phyloP scores from a whole-genome alignment of 2,797 vertebrate genomes.

The Leptatherina wallacei region DNA sequence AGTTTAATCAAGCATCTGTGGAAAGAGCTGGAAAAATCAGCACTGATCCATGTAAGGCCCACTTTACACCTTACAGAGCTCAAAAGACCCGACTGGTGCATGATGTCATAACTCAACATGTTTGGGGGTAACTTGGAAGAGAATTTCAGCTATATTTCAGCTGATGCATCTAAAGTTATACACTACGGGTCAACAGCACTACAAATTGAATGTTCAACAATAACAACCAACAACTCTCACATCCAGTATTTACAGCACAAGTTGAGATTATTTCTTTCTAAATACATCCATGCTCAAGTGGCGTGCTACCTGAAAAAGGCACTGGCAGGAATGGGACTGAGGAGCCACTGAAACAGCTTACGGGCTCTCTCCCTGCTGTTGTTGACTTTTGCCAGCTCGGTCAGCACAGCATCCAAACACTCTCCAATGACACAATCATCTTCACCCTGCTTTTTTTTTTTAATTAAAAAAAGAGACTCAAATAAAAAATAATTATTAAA shows the following conservation, averaged over 20 bases:
- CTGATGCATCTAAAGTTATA: neutral
- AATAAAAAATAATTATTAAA: neutral
- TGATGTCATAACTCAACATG: neutral
- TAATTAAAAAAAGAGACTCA: neutral
- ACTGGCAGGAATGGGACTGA: slow-evolving; percentile 84
- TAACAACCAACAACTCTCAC: neutral
- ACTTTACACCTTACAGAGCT: neutral
- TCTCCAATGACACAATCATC: slow-evolving; percentile 29
- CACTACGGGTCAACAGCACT: too few species aligned
- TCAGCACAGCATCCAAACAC: slow-evolving; percentile 77
- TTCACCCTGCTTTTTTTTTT: slow-evolving; percentile 35
- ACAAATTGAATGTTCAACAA: too few species aligned
- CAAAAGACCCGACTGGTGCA: neutral
- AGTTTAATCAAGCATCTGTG: neutral
- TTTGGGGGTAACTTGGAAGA: neutral
- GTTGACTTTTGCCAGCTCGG: slow-evolving; percentile 80
- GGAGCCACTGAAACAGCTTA: slow-evolving; percentile 90
- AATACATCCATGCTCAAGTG: neutral
- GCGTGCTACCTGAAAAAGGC: slow-evolving; percentile 84
- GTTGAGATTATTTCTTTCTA: neutral
- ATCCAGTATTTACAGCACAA: neutral
- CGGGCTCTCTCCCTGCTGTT: slow-evolving; percentile 90
- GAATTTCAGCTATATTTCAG: too few species aligned
- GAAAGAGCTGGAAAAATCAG: neutral
- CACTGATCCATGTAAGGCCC: neutral